phyloP scores from a whole-genome alignment of 2,797 vertebrate species.

The Malurus splendens region DNA sequence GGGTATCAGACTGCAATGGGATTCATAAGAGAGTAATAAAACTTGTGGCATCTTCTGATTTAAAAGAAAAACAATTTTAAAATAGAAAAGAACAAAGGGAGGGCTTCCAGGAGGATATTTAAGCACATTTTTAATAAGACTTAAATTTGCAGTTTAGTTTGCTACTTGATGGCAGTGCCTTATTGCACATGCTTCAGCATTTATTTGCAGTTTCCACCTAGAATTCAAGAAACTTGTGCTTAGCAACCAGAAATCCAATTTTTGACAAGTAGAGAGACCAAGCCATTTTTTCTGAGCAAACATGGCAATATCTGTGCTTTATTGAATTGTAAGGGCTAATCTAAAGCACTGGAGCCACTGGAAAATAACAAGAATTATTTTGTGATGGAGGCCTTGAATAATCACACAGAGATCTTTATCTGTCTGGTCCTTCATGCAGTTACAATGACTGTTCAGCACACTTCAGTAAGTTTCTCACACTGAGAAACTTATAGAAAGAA shows the following conservation, averaged over 20 bases:
- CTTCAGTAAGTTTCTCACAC: neutral
- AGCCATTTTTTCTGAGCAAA: neutral
- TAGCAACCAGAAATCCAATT: neutral
- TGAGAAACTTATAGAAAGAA: neutral
- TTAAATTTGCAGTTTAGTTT: neutral
- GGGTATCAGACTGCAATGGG: neutral
- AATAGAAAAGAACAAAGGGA: rapidly evolving
- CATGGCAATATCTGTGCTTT: neutral
- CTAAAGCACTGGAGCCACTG: neutral
- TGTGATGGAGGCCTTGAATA: neutral
- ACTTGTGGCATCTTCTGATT: neutral
- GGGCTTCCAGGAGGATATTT: neutral
- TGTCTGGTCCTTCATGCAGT: neutral
- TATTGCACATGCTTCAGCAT: neutral
- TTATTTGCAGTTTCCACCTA: neutral
- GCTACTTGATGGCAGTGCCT: neutral
- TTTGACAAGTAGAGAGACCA: neutral
- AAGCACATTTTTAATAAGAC: neutral
- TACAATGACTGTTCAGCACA: neutral
- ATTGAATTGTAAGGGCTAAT: neutral
- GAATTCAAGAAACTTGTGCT: neutral
- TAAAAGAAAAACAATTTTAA: too few relatives aligned
- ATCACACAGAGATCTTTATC: neutral
- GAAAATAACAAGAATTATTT: neutral
- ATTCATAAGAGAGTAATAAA: neutral